Evolutionary conservation across 2,113 vertebrate genomes (phyloP), one percentile per base, ranked within the genome.

Genomic region (Brienomyrus longianalis): DNA sequence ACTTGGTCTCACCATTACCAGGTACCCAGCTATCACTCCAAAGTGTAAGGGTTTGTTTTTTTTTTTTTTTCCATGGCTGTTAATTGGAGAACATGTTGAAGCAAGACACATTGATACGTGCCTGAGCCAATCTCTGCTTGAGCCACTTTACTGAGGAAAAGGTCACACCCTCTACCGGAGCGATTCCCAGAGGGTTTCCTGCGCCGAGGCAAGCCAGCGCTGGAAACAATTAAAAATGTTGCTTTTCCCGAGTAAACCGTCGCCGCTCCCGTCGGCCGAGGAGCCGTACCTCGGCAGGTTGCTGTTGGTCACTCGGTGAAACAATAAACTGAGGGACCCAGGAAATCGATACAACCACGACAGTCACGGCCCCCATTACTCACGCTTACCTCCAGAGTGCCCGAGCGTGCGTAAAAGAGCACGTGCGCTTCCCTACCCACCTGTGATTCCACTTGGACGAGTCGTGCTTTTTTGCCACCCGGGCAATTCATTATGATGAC

Each of bases 221-320:
- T 94, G 93, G 95, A 96, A 96, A 96, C 96, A 96, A 96, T 96
- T 96, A 96, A 95, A 88, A 93, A 93, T 93, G 94, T 93, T 94
- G 94, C 93, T 95, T 95, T 80, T 93, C 94, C 89, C 31, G 93
- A 92, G 92, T 91, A 92, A 90, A 94, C 92, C 89, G 87, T 35
- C 15, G 45, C 48, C 19, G 45, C 91, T 91, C 89, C 92, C 94
- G 91, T 92, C 93, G 93, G 93, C 92, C 86, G 92, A 93, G 92
- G 93, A 95, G 93, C 93, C 94, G 93, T 92, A 92, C 94, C 95
- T 94, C 93, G 89, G 84, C 94, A 91, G 93, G 93, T 93, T 95
- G 94, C 93, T 94, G 94, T 94, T 95, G 95, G 95, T 96, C 95
- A 95, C 95, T 94, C 95, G 94, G 95, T 93, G 93, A 91, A 96